Base-by-base conservation (phyloP, 2,888 invertebrate species). In the Temnothorax unifasciatus region DNA sequence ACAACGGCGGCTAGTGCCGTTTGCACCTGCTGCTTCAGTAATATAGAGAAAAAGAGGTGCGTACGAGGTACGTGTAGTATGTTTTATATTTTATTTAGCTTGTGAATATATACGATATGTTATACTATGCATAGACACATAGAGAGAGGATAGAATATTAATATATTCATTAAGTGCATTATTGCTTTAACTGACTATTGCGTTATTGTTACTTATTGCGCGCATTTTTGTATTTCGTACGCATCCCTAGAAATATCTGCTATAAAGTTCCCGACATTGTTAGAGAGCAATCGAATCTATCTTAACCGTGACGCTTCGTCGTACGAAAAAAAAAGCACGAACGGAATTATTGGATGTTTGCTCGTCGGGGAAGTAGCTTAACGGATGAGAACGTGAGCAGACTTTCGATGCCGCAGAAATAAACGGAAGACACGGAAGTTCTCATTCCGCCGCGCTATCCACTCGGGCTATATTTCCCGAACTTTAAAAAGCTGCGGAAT, bases 281-380 rank as follows among this genome's bases (percentile, higher is more conserved):
- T 57, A 57, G 63, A 57, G 52, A 83, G 75, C 85, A 89, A 88
- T 89, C 87, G 89, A 87, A 88, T 85, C 85, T 87, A 71, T 86
- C 82, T 85, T 89, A 85, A 85, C 86, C 68, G 84, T 87, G 86
- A 90, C 86, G 89, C 86, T 84, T 71, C 34, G 68, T 25, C 47
- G 69, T 82, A 64, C 66, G 87, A 79, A 86, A 89, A 89, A 34
- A 34, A 89, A 90, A 90, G 89, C 86, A 88, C 90, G 87, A 87
- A 86, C 87, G 86, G 89, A 91, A 91, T 91, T 91, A 91, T 91
- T 91, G 91, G 90, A 89, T 90, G 90, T 91, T 91, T 91, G 87
- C 88, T 90, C 90, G 86, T 87, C 86, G 87, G 81, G 90, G 84
- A 88, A 90, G 90, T 90, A 86, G 88, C 90, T 91, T 89, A 90